These are phyloP conservation scores for Prorops nasuta DNA, from an alignment of 1,140 invertebrate species.

Conservation along the genomic window DNA sequence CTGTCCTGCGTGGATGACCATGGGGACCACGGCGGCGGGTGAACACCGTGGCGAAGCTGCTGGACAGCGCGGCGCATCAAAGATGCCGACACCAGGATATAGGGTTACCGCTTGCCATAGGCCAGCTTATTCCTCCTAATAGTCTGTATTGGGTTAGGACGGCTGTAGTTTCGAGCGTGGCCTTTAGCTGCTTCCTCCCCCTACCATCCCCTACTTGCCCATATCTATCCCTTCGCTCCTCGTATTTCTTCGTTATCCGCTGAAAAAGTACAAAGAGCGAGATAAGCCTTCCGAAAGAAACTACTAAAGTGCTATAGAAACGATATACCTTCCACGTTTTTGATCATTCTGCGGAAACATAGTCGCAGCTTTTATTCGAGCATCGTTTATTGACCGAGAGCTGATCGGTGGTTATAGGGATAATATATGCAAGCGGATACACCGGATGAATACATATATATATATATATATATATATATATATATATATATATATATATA, in stretches of 20 bases:
- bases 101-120: conserved; percentile 45
- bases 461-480: not conserved
- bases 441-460: not conserved
- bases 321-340: no score
- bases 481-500: not conserved
- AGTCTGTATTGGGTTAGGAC: conserved; percentile 41
- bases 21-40: conserved; percentile 35
- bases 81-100: conserved; percentile 45
- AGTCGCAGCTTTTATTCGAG: no score
- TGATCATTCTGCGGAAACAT: no score
- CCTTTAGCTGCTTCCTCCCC: conserved; percentile 21
- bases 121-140: conserved; percentile 48
- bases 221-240: no score
- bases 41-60: conserved; percentile 34
- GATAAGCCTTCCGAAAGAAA: no score
- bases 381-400: no score
- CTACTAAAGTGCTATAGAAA: no score
- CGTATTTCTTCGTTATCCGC: no score
- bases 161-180: conserved; percentile 26
- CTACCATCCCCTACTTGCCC: conserved; percentile 5
- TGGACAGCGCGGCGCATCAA: conserved; percentile 40
- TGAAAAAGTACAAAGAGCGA: no score
- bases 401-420: no score
- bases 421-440: no score
- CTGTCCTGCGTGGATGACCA: conserved; percentile 45